phyloP scores from a whole-genome alignment of 2,113 vertebrate species.

The Paedocypris sp. region DNA sequence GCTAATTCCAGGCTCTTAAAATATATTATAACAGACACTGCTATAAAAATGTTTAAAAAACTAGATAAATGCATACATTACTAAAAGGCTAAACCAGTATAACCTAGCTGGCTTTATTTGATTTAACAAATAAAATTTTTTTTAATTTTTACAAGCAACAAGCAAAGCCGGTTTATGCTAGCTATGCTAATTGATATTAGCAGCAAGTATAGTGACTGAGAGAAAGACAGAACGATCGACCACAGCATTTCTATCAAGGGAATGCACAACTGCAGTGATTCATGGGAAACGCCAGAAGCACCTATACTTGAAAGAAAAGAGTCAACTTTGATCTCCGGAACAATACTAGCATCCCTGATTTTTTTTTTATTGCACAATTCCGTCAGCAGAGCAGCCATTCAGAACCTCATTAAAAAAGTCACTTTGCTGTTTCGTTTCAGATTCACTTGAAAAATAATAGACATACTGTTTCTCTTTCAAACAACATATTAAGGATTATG shows the following conservation, averaged over 20 bases:
- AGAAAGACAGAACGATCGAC: not conserved
- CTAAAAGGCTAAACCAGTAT: no score
- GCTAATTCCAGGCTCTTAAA: no score
- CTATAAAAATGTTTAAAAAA: no score
- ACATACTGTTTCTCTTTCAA: constrained; percentile 4
- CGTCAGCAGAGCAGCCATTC: not conserved
- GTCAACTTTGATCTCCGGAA: not conserved
- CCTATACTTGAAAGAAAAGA: not conserved
- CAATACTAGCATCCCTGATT: not conserved
- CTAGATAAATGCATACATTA: no score
- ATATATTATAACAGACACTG: no score
- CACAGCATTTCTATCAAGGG: not conserved
- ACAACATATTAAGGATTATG: constrained; percentile 22
- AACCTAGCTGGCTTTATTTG: no score
- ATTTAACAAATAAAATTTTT: no score
- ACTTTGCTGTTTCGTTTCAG: not conserved
- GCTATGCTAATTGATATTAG: no score
- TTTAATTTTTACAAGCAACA: no score
- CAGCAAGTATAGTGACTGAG: no score
- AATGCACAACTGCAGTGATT: not conserved
- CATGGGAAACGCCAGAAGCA: not conserved
- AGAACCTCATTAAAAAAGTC: not conserved
- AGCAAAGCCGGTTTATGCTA: no score
- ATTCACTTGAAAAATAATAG: constrained; percentile 16
- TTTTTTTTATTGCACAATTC: not conserved